Conservation (phyloP, 2,113 vertebrate genomes). For the Crotalus helleri region DNA sequence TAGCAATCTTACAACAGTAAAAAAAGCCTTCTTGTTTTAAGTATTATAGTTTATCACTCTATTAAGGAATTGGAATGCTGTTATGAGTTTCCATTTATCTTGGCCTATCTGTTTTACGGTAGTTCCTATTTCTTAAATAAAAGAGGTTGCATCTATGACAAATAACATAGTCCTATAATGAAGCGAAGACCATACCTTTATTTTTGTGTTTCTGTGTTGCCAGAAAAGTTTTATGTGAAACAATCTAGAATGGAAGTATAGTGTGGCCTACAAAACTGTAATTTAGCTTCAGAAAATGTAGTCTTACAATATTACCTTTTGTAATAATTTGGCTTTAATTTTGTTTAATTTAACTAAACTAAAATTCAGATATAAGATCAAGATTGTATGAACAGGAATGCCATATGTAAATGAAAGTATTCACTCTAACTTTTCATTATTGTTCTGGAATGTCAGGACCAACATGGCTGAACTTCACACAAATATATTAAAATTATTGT, state of each 20-base stretch:
- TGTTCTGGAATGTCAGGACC: neutral
- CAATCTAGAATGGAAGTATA: neutral
- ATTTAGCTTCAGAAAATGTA: neutral
- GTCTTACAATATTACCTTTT: neutral
- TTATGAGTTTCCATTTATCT: neutral
- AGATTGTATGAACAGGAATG: neutral
- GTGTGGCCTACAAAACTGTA: neutral
- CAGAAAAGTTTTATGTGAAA: neutral
- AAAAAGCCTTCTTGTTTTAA: neutral
- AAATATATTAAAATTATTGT: neutral
- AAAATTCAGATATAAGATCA: neutral
- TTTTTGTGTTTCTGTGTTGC: neutral
- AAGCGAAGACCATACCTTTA: neutral
- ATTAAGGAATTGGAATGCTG: neutral
- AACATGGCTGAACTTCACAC: neutral
- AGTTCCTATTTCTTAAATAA: neutral
- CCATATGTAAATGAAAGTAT: neutral
- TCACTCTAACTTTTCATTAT: neutral
- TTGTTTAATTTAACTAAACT: neutral
- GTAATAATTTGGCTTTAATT: constrained; percentile 15
- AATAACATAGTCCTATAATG: neutral
- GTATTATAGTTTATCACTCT: neutral
- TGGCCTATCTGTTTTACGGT: neutral
- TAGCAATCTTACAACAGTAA: neutral
- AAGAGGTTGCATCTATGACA: neutral